A percentile compares a stretch with the other conserved stretches of the same genome.
Evolutionary conservation across 2,113 vertebrate genomes (phyloP).

Genomic region (Actenoides lindsayi): DNA sequence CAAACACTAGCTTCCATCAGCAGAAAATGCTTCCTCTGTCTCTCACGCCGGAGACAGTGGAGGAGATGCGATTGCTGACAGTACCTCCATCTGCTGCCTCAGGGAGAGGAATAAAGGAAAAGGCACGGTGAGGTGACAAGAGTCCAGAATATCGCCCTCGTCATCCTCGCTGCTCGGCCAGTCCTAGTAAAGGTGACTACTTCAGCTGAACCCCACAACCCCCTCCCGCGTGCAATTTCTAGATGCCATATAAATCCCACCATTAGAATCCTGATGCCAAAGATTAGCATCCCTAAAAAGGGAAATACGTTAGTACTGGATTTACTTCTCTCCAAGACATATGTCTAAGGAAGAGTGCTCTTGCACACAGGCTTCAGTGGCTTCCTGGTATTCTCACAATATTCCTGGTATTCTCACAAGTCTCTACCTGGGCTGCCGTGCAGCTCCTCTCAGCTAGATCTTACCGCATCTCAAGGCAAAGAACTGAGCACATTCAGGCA

Average conservation of each 20-base stretch:
- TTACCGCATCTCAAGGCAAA: neutral
- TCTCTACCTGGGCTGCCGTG: neutral
- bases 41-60: neutral
- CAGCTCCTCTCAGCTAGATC: neutral
- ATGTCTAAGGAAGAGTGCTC: neutral
- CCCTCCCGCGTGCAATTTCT: neutral
- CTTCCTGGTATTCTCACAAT: neutral
- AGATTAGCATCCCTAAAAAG: neutral
- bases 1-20: neutral
- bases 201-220: neutral
- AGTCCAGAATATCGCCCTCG: neutral
- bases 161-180: neutral
- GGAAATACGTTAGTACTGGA: fast-evolving
- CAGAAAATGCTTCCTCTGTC: neutral
- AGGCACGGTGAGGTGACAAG: neutral
- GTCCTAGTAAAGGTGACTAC: fast-evolving
- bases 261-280: neutral
- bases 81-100: neutral
- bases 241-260: neutral
- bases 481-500: neutral
- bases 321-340: neutral
- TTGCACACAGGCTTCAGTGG: neutral
- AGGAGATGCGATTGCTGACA: neutral
- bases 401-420: neutral
- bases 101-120: neutral